These are phyloP conservation scores for Linurgus olivaceus DNA, from an alignment of 2,797 vertebrate species.

Conservation along the genomic window DNA sequence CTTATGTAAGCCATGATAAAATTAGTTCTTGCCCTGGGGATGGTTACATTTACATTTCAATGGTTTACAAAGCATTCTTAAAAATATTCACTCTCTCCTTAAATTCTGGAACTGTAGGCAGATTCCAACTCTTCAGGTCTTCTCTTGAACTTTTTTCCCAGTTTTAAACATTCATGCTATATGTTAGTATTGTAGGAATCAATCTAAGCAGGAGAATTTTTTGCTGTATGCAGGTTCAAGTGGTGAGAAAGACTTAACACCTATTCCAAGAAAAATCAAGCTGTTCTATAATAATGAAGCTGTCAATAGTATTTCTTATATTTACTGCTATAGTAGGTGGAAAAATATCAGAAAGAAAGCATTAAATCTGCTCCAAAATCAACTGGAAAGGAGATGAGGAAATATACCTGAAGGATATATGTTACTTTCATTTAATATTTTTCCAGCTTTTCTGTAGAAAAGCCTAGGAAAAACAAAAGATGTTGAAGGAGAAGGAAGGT, in stretches of 20 bases:
- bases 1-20: not conserved
- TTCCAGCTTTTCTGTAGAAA: not conserved
- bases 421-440: not conserved
- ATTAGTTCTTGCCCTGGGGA: not conserved
- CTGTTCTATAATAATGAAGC: not conserved
- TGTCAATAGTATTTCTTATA: not conserved
- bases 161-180: not conserved
- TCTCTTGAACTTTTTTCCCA: not conserved
- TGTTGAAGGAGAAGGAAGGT: not conserved
- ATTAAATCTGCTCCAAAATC: not conserved
- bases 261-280: not conserved
- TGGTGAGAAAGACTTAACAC: not conserved
- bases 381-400: not conserved
- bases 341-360: not conserved
- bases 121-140: not conserved
- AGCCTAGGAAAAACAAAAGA: not conserved
- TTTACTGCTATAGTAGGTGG: not conserved
- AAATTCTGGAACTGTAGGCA: not conserved
- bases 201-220: not conserved
- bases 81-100: not conserved
- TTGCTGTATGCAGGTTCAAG: not conserved
- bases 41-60: not conserved
- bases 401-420: not conserved
- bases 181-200: not conserved
- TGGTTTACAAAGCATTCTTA: not conserved